Evolutionary conservation across 2,888 invertebrate genomes (phyloP).

Genomic region (Mythimna vitellina): DNA sequence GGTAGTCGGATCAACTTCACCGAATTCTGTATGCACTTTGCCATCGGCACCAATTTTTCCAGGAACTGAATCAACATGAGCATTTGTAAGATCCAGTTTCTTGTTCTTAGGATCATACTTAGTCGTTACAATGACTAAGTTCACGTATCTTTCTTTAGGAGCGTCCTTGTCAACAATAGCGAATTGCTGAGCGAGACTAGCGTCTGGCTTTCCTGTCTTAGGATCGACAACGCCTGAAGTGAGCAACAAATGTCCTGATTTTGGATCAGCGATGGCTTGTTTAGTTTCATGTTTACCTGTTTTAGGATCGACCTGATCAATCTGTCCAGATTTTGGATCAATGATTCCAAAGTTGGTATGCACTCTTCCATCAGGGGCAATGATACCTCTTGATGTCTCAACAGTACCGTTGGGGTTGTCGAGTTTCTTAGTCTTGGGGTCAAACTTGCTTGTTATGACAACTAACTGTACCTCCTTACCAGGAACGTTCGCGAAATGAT

Average conservation of each 20-base stretch:
- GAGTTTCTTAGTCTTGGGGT: conserved; percentile 87
- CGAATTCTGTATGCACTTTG: conserved; percentile 90
- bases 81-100: conserved; percentile 83
- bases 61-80: conserved; percentile 76
- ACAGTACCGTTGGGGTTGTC: conserved; percentile 88
- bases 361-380: conserved; percentile 82
- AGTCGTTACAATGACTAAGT: conserved; percentile 86
- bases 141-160: conserved; percentile 76
- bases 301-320: conserved; percentile 87
- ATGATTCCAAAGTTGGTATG: conserved; percentile 89
- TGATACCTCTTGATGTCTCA: conserved; percentile 85
- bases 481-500: conserved; percentile 76
- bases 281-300: conserved; percentile 90
- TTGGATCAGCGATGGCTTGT: conserved; percentile 88
- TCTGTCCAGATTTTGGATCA: conserved; percentile 89
- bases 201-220: conserved; percentile 88
- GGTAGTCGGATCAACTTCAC: conserved; percentile 89
- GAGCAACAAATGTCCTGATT: conserved; percentile 87
- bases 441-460: conserved; percentile 89
- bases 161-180: conserved; percentile 78
- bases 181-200: conserved; percentile 86
- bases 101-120: conserved; percentile 88
- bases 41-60: conserved; percentile 80
- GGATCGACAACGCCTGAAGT: conserved; percentile 89
- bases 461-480: conserved; percentile 86